These are phyloP conservation scores for Aplochiton taeniatus DNA, from an alignment of 2,797 vertebrate genomes.

Conservation along the genomic window DNA sequence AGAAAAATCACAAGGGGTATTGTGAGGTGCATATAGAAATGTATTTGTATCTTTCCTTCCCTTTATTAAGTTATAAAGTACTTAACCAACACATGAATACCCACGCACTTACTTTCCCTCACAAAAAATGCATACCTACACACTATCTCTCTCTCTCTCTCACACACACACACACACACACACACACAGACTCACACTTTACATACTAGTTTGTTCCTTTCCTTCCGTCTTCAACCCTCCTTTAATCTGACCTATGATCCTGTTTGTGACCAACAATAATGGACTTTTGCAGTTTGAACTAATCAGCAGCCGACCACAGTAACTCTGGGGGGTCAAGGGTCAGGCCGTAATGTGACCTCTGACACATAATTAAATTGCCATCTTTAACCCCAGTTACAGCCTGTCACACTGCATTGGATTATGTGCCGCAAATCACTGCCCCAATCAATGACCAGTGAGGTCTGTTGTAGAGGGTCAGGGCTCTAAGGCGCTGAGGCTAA, in stretches of 20 bases:
- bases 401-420: constrained; percentile 72
- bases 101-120: constrained; percentile 20
- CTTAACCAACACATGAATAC: not conserved
- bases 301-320: constrained; percentile 52
- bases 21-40: no score
- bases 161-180: no score
- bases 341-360: constrained; percentile 74
- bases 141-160: no score
- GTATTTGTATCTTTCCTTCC: no score
- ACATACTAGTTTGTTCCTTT: no score
- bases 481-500: not conserved
- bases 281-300: constrained; percentile 32
- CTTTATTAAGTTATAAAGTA: no score
- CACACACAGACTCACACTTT: no score
- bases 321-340: constrained; percentile 62
- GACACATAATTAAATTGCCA: constrained; percentile 80
- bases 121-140: not conserved
- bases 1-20: no score
- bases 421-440: constrained; percentile 67
- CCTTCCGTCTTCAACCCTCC: no score
- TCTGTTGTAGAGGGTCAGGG: constrained; percentile 19
- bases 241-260: no score
- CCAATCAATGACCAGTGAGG: constrained; percentile 58
- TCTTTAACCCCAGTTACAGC: constrained; percentile 79
- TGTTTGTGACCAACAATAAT: constrained; percentile 41